Evolutionary conservation across 2,888 invertebrate genomes (phyloP), one percentile per base, ranked within the genome.

Genomic region (Apoda limacodes): DNA sequence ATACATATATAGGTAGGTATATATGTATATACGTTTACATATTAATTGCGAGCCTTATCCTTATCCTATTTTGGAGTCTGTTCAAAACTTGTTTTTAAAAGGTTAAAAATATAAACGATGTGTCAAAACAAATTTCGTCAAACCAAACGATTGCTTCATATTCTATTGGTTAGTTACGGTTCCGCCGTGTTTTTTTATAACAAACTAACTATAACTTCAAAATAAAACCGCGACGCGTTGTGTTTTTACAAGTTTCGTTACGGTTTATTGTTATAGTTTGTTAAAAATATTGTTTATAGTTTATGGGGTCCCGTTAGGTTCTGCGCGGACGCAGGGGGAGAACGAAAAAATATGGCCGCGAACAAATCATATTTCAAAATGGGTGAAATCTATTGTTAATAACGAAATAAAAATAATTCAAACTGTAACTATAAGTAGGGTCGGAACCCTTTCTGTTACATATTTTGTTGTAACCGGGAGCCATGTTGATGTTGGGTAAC

Each of bases 341-440:
- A 7, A 17, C 17, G 17, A 17, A 46, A 50, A 59, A 78, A 70
- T 56, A 78, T 80, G 81, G 78, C 80, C 56, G 63, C 67, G 59
- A 62, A 67, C 66, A 75, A 78, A 78, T 80, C 75, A 80, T 72
- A 71, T 74, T 76, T 68, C 67, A 69, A 72, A 76, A 71, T 65
- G 75, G 72, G 72, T 74, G 70, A 74, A 75, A 72, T 70, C 65
- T 72, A 66, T 80, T 78, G 76, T 78, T 72, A 71, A 58, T 74
- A 72, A 75, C 71, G 65, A 64, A 72, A 72, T 70, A 60, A 72
- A 70, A 69, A 67, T 72, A 72, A 67, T 71, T 70, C 63, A 65
- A 55, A 59, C 45, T 55, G 52, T 70, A 68, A 65, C 60, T 54
- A 55, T 50, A 46, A 51, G 54, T 50, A 49, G 55, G 45, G 50